A percentile compares a stretch with the other conserved stretches of the same genome.
phyloP scores from a whole-genome alignment of 2,113 vertebrate genomes.

The Xiphorhynchus elegans region DNA sequence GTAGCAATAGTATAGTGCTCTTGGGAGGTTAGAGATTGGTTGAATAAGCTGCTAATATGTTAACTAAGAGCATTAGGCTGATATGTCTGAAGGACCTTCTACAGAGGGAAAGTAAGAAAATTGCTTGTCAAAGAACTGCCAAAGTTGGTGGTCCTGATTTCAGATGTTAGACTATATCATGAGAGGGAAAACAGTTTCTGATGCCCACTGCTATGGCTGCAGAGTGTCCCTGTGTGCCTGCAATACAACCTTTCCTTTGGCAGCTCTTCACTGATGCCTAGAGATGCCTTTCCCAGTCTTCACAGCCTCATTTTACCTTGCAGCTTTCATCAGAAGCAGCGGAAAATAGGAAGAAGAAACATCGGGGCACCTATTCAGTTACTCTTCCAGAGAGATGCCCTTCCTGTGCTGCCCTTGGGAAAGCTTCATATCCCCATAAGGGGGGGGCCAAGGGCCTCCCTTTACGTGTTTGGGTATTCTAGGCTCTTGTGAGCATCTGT shows the following conservation, averaged over 20 bases:
- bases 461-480: neutral
- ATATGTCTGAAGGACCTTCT: neutral
- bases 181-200: neutral
- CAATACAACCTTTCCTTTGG: neutral
- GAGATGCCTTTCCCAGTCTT: neutral
- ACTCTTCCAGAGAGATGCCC: neutral
- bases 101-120: neutral
- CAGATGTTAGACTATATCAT: neutral
- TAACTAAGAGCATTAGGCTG: neutral
- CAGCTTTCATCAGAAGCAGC: neutral
- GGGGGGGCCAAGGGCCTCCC: neutral
- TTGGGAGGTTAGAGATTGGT: neutral
- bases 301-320: neutral
- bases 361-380: neutral
- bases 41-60: neutral
- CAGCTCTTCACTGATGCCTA: neutral
- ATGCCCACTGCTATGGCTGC: neutral
- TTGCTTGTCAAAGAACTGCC: neutral
- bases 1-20: neutral
- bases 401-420: neutral
- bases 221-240: neutral
- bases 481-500: fast-evolving
- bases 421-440: neutral
- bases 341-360: neutral
- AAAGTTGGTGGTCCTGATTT: neutral